Evolutionary conservation across 2,888 invertebrate genomes (phyloP), one percentile per base, ranked within the genome.

Genomic region (Zeuzera pyrina): DNA sequence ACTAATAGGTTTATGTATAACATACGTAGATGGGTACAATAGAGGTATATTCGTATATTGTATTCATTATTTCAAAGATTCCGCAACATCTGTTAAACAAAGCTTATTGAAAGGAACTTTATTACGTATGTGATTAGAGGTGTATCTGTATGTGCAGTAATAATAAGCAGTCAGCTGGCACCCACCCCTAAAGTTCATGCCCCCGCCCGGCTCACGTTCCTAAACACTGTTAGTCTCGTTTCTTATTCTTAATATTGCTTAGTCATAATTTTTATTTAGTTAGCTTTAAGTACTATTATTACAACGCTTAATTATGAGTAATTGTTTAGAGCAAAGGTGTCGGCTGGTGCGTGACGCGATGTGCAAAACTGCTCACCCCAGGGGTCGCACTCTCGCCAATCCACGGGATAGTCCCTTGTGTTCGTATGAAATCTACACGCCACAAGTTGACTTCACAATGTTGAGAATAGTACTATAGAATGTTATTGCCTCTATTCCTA

Each of bases 151-250:
- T 57, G 59, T n/a, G n/a, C n/a, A n/a, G 60, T 68, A 71, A 68
- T 73, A 69, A 73, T 72, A 72, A 72, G 68, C 66, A 66, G 64
- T 62, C 5, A 25, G 25, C 25, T 63, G 53, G 52, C 53, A 56
- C 52, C 59, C 50, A 52, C 58, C 60, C 60, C 28, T 12, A n/a
- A n/a, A n/a, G n/a, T n/a, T n/a, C 8, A 29, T 1, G 14, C 16
- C 28, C 21, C 12, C 21, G 12, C 11, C 33, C 23, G n/a, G 15
- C 12, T n/a, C n/a, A n/a, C n/a, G n/a, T n/a, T n/a, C n/a, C n/a
- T n/a, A n/a, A n/a, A n/a, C n/a, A n/a, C n/a, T n/a, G n/a, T n/a
- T n/a, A n/a, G n/a, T n/a, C n/a, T n/a, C n/a, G n/a, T n/a, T n/a
- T n/a, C n/a, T n/a, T n/a, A n/a, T n/a, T n/a, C n/a, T n/a, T n/a